Percentiles rank a stretch among this genome's conserved stretches.
These are phyloP conservation scores for Eudasyphora cyanicolor DNA, from an alignment of 2,888 invertebrate genomes.

Conservation along the genomic window DNA sequence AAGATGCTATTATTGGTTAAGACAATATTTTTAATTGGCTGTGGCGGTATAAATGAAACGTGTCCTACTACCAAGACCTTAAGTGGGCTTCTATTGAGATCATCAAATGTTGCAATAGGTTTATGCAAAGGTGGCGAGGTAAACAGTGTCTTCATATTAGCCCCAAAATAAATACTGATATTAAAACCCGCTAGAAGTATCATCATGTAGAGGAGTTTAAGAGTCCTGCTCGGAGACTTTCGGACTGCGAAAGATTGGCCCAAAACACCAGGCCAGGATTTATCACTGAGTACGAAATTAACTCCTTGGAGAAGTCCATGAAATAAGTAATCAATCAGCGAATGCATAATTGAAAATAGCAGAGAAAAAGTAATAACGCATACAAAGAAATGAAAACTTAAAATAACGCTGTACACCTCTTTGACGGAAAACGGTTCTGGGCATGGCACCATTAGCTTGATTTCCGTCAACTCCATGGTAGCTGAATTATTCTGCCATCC, in stretches of 20 bases:
- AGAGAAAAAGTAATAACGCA: constrained; percentile 3
- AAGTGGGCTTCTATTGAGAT: not conserved
- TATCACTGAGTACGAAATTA: constrained; percentile 46
- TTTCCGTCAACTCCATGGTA: constrained; percentile 11
- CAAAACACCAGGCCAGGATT: constrained; percentile 48
- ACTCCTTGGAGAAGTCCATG: not conserved
- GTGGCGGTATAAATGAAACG: too few species aligned
- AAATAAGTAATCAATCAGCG: constrained; percentile 32
- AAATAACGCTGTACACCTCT: constrained; percentile 13
- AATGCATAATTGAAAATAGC: constrained; percentile 37
- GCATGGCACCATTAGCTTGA: constrained; percentile 54
- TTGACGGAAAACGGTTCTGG: constrained; percentile 18
- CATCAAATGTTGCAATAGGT: not conserved
- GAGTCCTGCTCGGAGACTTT: not conserved
- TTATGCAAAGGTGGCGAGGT: constrained; percentile 45
- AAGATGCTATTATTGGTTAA: not conserved
- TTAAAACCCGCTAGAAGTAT: constrained; percentile 53
- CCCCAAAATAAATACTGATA: constrained; percentile 48
- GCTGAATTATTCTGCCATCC: not conserved
- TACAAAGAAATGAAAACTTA: constrained; percentile 1
- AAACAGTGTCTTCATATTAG: constrained; percentile 54
- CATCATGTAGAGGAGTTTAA: constrained; percentile 36
- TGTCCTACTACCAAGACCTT: not conserved
- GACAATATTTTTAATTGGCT: too few species aligned
- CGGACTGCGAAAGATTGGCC: constrained; percentile 33